Conservation (phyloP, 2,888 invertebrate genomes). For the Ophioninae sp. region DNA sequence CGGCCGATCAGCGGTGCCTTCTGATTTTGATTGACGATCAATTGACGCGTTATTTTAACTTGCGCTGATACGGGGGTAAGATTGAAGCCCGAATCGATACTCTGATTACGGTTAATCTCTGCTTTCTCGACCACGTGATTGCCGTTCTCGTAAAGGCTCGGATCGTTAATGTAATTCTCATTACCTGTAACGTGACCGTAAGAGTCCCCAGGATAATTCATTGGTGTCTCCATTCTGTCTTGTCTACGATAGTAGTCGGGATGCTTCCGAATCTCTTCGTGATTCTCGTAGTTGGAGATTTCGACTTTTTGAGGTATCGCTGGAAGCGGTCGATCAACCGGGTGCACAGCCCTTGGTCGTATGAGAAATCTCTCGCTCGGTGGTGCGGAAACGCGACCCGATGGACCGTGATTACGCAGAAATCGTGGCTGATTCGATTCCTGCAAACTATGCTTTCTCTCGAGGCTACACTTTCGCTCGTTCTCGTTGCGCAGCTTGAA, state of each 20-base stretch:
- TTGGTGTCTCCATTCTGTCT: conserved; percentile 20
- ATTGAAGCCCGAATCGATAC: conserved; percentile 68
- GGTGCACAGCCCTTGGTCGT: conserved; percentile 75
- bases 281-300: conserved; percentile 72
- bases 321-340: conserved; percentile 76
- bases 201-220: conserved; percentile 55
- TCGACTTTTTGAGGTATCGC: conserved; percentile 76
- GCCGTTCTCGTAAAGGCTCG: conserved; percentile 65
- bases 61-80: conserved; percentile 75
- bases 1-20: conserved; percentile 67
- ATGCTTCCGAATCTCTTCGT: conserved; percentile 65
- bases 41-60: conserved; percentile 72
- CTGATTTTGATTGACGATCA: conserved; percentile 71
- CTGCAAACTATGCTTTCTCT: conserved; percentile 77
- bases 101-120: conserved; percentile 65
- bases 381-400: conserved; percentile 77
- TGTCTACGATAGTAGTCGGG: conserved; percentile 39
- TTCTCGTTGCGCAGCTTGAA: conserved; percentile 66
- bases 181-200: conserved; percentile 51
- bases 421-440: conserved; percentile 71
- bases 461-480: conserved; percentile 70
- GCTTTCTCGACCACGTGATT: conserved; percentile 59
- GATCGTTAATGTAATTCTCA: conserved; percentile 60
- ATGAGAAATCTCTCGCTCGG: conserved; percentile 74
- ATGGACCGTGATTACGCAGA: conserved; percentile 74